A percentile compares a stretch with the other conserved stretches of the same genome.
phyloP scores from a whole-genome alignment of 2,888 invertebrate species.

The Coenonympha arcania region DNA sequence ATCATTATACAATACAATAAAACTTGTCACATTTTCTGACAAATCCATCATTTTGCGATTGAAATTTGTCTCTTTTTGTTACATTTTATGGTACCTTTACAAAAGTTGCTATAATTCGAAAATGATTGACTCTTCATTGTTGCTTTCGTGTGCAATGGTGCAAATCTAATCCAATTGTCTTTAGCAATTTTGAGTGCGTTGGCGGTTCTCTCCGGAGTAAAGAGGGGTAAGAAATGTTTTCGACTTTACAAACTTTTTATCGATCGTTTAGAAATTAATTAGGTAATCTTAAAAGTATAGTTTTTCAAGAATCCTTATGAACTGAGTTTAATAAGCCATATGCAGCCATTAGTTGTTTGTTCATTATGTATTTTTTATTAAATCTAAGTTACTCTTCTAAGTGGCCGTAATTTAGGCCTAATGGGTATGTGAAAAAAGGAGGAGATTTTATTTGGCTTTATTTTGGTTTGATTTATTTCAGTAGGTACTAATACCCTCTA shows the following conservation, averaged over 20 bases:
- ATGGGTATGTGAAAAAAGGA: too few relatives aligned
- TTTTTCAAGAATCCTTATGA: too few relatives aligned
- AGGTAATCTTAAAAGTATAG: too few relatives aligned
- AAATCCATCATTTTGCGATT: slow-evolving; percentile 50
- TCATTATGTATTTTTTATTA: too few relatives aligned
- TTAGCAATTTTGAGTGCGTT: slow-evolving; percentile 50
- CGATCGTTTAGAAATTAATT: too few relatives aligned
- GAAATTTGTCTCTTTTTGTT: slow-evolving; percentile 48
- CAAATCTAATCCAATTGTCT: slow-evolving; percentile 56
- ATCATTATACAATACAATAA: slow-evolving; percentile 21
- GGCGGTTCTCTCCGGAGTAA: slow-evolving; percentile 33
- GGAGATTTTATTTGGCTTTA: too few relatives aligned
- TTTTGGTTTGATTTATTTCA: too few relatives aligned
- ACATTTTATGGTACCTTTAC: slow-evolving; percentile 23
- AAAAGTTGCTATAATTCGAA: slow-evolving; percentile 38
- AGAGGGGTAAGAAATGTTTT: slow-evolving; percentile 27
- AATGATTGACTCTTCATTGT: slow-evolving; percentile 56
- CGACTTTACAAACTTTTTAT: background rate
- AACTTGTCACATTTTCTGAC: slow-evolving; percentile 32
- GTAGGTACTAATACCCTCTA: too few relatives aligned
- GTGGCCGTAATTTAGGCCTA: too few relatives aligned
- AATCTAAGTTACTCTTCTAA: too few relatives aligned
- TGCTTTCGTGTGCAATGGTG: slow-evolving; percentile 37
- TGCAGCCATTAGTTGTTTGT: too few relatives aligned
- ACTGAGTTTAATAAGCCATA: too few relatives aligned